Percentiles rank a stretch among this genome's conserved stretches.
Evolutionary conservation across 2,888 invertebrate species (phyloP).

Genomic region (Cosmia pyralina): DNA sequence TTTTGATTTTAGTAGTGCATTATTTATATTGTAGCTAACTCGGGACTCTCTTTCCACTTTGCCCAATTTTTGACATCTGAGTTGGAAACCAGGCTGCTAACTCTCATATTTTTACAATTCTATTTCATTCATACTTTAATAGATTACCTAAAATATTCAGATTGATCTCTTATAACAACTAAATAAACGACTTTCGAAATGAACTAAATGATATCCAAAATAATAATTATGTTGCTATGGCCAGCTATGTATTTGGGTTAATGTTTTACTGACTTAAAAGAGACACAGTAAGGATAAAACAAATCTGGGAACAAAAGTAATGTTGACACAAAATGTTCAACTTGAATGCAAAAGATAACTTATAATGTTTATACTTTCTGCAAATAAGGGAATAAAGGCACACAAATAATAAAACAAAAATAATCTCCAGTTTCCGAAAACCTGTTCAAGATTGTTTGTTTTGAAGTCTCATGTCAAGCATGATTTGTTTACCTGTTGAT

Average conservation of each 20-base stretch:
- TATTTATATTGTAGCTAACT: not conserved
- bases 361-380: not conserved
- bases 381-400: not conserved
- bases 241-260: not conserved
- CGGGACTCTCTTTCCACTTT: not conserved
- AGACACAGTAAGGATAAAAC: not conserved
- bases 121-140: not conserved
- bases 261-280: not conserved
- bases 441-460: slow-evolving; percentile 8
- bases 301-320: not conserved
- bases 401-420: not conserved
- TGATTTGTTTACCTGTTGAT: slow-evolving; percentile 31
- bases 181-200: no score
- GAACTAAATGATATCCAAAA: no score
- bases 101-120: not conserved
- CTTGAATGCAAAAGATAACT: not conserved
- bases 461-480: not conserved
- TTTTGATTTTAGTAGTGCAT: not conserved
- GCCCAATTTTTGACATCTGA: no score
- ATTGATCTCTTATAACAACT: no score
- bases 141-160: no score
- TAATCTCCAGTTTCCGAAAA: not conserved
- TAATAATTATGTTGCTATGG: no score
- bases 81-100: not conserved
- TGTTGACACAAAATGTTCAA: not conserved